Conservation (phyloP, 2,888 invertebrate species). For the Protonemura montana region DNA sequence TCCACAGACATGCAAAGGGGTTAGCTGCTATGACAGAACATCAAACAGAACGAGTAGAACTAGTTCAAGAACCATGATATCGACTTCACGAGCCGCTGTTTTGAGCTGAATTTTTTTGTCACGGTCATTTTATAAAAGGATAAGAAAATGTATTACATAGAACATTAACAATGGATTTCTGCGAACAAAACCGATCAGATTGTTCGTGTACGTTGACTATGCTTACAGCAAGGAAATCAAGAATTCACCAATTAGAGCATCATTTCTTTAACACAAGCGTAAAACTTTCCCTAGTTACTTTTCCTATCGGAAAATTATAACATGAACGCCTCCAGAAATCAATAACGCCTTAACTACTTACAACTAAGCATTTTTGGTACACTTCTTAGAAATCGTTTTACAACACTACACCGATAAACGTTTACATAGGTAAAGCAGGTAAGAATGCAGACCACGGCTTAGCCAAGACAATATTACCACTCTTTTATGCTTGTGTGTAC, state of each 20-base stretch:
- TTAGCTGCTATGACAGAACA: too few relatives aligned
- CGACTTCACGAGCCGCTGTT: too few relatives aligned
- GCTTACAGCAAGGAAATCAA: not conserved
- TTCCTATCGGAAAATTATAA: not conserved
- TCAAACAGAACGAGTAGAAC: too few relatives aligned
- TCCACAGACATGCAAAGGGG: too few relatives aligned
- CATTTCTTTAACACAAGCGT: not conserved
- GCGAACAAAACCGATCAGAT: not conserved
- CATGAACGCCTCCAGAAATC: not conserved
- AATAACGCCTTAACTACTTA: not conserved
- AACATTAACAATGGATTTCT: too few relatives aligned
- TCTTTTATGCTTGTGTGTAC: not conserved
- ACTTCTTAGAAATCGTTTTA: too few relatives aligned
- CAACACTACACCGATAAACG: too few relatives aligned
- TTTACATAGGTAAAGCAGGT: not conserved
- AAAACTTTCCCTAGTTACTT: not conserved
- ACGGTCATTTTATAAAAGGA: too few relatives aligned
- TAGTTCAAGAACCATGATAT: too few relatives aligned
- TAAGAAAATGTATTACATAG: too few relatives aligned
- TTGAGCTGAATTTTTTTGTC: too few relatives aligned
- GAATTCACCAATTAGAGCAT: not conserved
- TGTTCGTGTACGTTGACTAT: not conserved
- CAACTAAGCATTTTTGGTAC: not conserved
- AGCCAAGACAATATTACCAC: not conserved
- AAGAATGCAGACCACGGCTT: not conserved